Evolutionary conservation across 2,888 invertebrate species (phyloP).

Genomic region (Uropetala carovei): DNA sequence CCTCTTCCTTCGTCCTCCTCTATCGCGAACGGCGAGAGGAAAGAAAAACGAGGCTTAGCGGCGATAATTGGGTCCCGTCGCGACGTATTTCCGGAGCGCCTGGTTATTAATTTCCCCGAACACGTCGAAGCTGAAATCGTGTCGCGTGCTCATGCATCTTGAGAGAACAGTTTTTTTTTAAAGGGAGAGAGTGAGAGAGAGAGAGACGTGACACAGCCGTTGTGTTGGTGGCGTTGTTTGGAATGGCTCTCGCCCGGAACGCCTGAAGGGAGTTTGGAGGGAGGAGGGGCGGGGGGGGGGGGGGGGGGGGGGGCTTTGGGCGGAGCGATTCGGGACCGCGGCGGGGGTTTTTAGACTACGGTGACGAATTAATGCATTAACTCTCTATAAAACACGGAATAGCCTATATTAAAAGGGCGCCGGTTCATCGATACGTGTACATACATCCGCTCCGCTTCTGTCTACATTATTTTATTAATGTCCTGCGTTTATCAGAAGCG

Average conservation of each 20-base stretch:
- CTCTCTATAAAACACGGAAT: background rate
- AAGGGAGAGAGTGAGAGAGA: background rate
- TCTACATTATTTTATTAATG: no score
- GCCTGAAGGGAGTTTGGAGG: background rate
- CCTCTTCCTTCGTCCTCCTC: background rate
- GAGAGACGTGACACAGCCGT: background rate
- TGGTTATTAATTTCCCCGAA: constrained; percentile 15
- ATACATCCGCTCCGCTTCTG: no score
- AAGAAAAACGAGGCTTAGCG: constrained; percentile 19
- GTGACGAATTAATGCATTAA: constrained; percentile 6
- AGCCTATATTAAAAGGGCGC: background rate
- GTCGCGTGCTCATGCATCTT: constrained; percentile 31
- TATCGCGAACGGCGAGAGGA: background rate
- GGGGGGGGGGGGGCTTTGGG: background rate
- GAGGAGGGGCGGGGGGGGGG: background rate
- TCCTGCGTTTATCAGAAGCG: no score
- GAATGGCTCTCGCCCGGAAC: background rate
- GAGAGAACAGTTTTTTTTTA: background rate
- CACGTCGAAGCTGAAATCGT: constrained; percentile 22
- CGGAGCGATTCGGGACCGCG: background rate
- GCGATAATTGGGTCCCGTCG: constrained; percentile 49
- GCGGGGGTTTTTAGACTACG: background rate
- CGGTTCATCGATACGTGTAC: background rate
- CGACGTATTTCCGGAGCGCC: constrained; percentile 37
- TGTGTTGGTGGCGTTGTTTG: background rate